phyloP scores from a whole-genome alignment of 2,797 vertebrate genomes.

The Lepilemur septentrionalis region DNA sequence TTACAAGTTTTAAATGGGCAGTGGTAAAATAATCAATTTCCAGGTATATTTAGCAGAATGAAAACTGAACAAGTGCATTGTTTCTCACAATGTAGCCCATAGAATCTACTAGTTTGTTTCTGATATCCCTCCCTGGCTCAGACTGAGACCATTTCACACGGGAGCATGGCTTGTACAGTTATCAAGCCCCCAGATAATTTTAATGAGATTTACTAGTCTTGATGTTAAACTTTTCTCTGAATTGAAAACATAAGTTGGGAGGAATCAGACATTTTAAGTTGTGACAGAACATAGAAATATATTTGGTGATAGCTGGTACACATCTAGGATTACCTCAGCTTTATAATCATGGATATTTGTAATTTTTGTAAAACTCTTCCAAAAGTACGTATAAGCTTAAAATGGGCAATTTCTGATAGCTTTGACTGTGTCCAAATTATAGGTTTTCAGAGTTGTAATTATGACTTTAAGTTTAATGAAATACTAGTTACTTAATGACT shows the following conservation, averaged over 20 bases:
- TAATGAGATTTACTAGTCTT: not conserved
- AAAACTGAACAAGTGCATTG: not conserved
- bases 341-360: not conserved
- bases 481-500: not conserved
- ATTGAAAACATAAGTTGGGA: not conserved
- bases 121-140: not conserved
- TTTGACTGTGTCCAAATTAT: not conserved
- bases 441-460: not conserved
- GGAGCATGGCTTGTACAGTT: not conserved
- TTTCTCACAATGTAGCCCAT: not conserved
- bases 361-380: not conserved
- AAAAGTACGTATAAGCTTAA: not conserved
- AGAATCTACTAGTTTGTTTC: not conserved
- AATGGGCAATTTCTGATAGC: not conserved
- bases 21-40: not conserved
- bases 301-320: not conserved
- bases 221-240: not conserved
- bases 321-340: not conserved
- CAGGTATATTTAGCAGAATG: not conserved
- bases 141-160: too few species aligned
- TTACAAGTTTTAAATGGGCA: not conserved
- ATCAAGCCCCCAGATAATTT: not conserved
- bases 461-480: not conserved
- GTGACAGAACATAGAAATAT: not conserved
- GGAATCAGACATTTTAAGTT: not conserved